Percentiles rank a stretch among this genome's conserved stretches.
Conservation (phyloP, 1,140 invertebrate species). For the Anastrepha ludens region DNA sequence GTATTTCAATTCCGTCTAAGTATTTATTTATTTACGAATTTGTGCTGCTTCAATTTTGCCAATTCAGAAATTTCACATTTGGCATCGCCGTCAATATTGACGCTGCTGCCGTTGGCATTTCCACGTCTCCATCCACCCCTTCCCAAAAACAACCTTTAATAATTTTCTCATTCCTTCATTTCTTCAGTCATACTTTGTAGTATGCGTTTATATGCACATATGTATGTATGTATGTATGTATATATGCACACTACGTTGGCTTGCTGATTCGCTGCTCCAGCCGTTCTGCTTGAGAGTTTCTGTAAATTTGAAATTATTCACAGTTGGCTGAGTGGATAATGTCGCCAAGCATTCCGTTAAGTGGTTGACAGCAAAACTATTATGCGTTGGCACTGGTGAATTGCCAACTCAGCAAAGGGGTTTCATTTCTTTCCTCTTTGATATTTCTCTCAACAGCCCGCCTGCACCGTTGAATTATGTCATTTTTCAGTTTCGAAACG, state of each 20-base stretch:
- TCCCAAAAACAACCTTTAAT: constrained; percentile 22
- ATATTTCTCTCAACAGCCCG: background rate
- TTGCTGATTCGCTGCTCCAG: background rate
- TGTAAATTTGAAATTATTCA: constrained; percentile 55
- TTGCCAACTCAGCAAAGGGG: constrained; percentile 27
- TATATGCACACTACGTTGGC: background rate
- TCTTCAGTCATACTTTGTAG: background rate
- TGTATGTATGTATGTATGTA: background rate
- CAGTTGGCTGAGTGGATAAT: constrained; percentile 55
- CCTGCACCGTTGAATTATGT: background rate
- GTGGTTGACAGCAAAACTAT: constrained; percentile 49
- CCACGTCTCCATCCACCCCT: background rate
- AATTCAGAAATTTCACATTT: background rate
- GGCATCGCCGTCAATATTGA: background rate
- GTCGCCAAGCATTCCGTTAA: constrained; percentile 47
- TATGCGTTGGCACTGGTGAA: constrained; percentile 25
- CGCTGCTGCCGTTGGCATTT: background rate
- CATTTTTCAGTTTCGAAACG: background rate
- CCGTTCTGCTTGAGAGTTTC: constrained; percentile 35
- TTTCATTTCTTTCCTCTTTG: constrained; percentile 49
- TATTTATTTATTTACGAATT: constrained; percentile 23
- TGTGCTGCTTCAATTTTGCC: background rate
- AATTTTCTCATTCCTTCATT: constrained; percentile 3
- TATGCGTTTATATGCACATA: background rate
- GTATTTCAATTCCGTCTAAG: background rate